Evolutionary conservation across 37 sponge, comb jelly and placozoan species (phyloP).

Genomic region (Aplysina aerophoba): DNA sequence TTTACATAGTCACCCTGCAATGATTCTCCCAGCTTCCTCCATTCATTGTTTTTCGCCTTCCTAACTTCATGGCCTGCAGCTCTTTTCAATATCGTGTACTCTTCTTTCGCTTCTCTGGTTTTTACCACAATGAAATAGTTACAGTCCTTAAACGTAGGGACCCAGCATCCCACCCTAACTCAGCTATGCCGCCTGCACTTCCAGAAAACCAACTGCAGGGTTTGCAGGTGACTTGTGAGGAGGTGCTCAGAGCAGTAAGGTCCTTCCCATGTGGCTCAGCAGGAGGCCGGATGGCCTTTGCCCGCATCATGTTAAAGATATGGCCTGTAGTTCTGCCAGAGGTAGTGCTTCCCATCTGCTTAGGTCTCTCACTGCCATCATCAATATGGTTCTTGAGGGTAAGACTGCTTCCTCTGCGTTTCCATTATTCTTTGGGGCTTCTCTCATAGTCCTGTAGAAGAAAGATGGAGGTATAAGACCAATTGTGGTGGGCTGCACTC

Average conservation of each 20-base stretch:
- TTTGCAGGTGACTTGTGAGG: neutral
- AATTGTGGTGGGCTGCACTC: too few relatives aligned
- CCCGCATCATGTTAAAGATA: neutral
- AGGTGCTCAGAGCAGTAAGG: neutral
- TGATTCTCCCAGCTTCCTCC: too few relatives aligned
- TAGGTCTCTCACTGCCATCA: neutral
- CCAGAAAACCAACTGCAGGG: neutral
- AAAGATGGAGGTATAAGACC: too few relatives aligned
- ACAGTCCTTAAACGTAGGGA: too few relatives aligned
- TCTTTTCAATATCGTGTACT: too few relatives aligned
- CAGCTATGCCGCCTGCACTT: neutral
- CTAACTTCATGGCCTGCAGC: too few relatives aligned
- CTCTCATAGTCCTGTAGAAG: neutral
- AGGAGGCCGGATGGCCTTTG: slow-evolving; percentile 1
- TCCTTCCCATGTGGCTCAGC: slow-evolving; percentile 4
- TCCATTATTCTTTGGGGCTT: neutral
- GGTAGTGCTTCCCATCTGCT: neutral
- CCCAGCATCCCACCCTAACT: neutral
- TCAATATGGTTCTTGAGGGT: neutral
- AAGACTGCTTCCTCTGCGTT: neutral
- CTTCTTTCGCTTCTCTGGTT: too few relatives aligned
- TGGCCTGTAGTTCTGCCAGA: slow-evolving; percentile 1
- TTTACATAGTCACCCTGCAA: too few relatives aligned
- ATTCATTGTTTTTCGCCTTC: too few relatives aligned
- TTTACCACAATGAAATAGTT: too few relatives aligned